Evolutionary conservation across 2,797 vertebrate genomes (phyloP), one percentile per base, ranked within the genome.

Genomic region (Scolopax rusticola): DNA sequence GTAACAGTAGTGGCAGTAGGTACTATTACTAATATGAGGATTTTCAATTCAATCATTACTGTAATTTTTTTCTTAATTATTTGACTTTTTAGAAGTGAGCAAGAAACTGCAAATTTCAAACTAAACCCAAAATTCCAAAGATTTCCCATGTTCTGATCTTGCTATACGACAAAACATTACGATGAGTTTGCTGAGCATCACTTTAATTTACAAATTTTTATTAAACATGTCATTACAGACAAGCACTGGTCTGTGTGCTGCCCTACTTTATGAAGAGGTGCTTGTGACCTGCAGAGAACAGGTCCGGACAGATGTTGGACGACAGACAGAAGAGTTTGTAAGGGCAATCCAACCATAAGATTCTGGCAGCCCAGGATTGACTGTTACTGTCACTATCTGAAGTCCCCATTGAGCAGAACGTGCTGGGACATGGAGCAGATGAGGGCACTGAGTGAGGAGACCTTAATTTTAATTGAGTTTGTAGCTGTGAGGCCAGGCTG

Each of bases 321-420:
- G 23, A 40, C 25, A 38, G 33, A 33, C 14, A 38, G 53, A 38
- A n/a, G 25, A 48, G 41, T 36, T 71, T 23, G 4, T 30, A 54
- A 23, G 0, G 2, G 28, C 15, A 81, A 51, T 17, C 40, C 32
- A 59, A 28, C 8, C 4, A 0, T 3, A 15, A 16, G 19, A 19
- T 38, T 36, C 33, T 11, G 6, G 12, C n/a, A 13, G n/a, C 10
- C 6, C 9, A 28, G 33, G 36, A 12, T 24, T 41, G 38, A 30
- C 38, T 74, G 32, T 41, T 33, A n/a, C 19, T 48, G 40, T 64
- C 30, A 8, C 19, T 2, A 2, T 59, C 6, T 50, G 67, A 68
- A 40, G 50, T 56, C 41, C 30, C n/a, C 28, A 16, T 3, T 25
- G 17, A 61, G 24, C 23, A 13, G 19, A 9, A 6, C 0, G 2